Percentiles rank a stretch among this genome's conserved stretches.
Conservation (phyloP, 2,113 vertebrate species). For the Aegithalos caudatus region DNA sequence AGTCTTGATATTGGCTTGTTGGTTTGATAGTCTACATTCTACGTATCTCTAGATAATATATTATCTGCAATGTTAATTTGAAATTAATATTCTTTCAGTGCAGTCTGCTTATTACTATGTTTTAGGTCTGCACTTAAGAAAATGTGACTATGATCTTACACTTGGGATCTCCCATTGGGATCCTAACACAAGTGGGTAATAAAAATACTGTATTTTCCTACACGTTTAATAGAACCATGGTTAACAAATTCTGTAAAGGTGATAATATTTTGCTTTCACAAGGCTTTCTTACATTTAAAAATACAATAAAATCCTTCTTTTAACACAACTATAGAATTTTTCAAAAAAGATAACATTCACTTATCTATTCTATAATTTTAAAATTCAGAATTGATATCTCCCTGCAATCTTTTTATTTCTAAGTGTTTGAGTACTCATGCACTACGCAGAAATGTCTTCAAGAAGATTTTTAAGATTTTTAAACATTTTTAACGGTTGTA, state of each 20-base stretch:
- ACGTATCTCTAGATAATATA: too few relatives aligned
- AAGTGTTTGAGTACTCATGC: not conserved
- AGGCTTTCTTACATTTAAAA: not conserved
- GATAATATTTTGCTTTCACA: not conserved
- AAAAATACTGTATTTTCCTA: not conserved
- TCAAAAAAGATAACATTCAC: not conserved
- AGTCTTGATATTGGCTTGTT: too few relatives aligned
- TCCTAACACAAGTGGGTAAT: not conserved
- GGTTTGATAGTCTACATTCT: too few relatives aligned
- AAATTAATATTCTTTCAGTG: not conserved
- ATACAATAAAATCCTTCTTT: not conserved
- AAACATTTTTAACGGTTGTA: not conserved
- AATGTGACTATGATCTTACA: not conserved
- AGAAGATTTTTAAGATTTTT: not conserved
- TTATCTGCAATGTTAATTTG: not conserved
- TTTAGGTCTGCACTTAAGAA: not conserved
- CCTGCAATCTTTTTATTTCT: not conserved
- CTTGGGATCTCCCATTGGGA: not conserved
- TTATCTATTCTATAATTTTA: not conserved
- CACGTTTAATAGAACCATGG: not conserved
- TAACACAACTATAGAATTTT: not conserved
- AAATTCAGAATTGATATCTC: not conserved
- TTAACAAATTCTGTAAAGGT: not conserved
- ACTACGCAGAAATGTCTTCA: not conserved
- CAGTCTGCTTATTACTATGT: fast-evolving